Conservation (phyloP, 2,113 vertebrate species). For the Sarotherodon lohbergeri region DNA sequence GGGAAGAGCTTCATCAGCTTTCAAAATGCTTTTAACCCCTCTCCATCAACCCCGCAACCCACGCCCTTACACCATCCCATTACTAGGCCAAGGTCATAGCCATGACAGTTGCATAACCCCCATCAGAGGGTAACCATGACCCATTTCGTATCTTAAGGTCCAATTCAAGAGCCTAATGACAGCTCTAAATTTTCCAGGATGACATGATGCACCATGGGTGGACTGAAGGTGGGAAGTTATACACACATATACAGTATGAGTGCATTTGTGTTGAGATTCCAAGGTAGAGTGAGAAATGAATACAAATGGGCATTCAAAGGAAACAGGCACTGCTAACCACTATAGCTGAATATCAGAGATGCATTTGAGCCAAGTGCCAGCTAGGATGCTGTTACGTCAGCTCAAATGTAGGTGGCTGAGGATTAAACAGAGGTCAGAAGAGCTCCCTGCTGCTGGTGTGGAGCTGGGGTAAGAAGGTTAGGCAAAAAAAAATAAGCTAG, state of each 20-base stretch:
- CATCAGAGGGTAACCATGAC: slow-evolving; percentile 44
- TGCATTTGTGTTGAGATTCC: background rate
- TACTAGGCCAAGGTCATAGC: slow-evolving; percentile 48
- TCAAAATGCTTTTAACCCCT: slow-evolving; percentile 49
- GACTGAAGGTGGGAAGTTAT: slow-evolving; percentile 9
- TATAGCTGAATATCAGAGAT: slow-evolving; percentile 4
- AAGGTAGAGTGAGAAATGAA: background rate
- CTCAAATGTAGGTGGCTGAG: slow-evolving; percentile 35
- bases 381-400: slow-evolving; percentile 6
- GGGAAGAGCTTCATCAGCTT: slow-evolving; percentile 22
- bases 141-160: slow-evolving; percentile 49
- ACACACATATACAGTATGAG: background rate
- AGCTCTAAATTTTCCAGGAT: slow-evolving; percentile 47
- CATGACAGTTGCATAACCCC: slow-evolving; percentile 65
- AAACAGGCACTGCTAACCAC: background rate
- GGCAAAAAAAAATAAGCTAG: slow-evolving; percentile 30
- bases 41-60: background rate
- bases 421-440: slow-evolving; percentile 51
- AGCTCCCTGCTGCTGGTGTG: slow-evolving; percentile 24
- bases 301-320: background rate
- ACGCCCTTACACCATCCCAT: slow-evolving; percentile 23
- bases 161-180: slow-evolving; percentile 44
- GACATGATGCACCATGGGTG: slow-evolving; percentile 16
- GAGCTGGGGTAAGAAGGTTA: slow-evolving; percentile 31
- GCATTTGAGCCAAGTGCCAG: slow-evolving; percentile 10